phyloP scores from a whole-genome alignment of 1,140 invertebrate species.

The Stegodyphus dumicola region DNA sequence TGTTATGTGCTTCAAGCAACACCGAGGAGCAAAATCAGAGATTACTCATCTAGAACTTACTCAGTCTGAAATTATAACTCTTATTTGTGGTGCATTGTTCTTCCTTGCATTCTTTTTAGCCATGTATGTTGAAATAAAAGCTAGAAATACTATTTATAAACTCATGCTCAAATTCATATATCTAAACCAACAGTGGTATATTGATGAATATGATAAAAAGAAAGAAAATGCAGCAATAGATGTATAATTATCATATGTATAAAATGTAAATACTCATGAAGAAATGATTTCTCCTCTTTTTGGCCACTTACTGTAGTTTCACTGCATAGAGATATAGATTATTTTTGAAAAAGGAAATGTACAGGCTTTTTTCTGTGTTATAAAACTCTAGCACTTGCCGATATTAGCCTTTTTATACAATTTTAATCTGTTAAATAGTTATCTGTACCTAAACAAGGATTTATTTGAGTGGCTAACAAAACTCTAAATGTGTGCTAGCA shows the following conservation, averaged over 20 bases:
- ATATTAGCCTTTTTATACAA: conserved; percentile 11
- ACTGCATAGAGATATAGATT: neutral
- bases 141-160: conserved; percentile 71
- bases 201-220: conserved; percentile 70
- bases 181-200: conserved; percentile 72
- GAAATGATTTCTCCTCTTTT: neutral
- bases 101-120: conserved; percentile 73
- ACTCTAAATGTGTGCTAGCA: conserved; percentile 7
- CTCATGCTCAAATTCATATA: conserved; percentile 70
- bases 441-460: neutral
- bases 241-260: conserved; percentile 37
- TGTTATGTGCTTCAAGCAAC: conserved; percentile 72
- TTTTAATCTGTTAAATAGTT: conserved; percentile 15
- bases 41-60: conserved; percentile 69
- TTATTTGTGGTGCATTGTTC: conserved; percentile 73
- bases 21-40: conserved; percentile 66
- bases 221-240: conserved; percentile 55
- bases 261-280: conserved; percentile 25
- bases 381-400: neutral
- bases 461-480: neutral
- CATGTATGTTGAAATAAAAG: conserved; percentile 74
- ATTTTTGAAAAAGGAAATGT: conserved; percentile 7
- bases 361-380: neutral
- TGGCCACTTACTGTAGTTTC: neutral
- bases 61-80: conserved; percentile 71